Conservation (phyloP, 2,797 vertebrate species). For the Sebastolobus alascanus region DNA sequence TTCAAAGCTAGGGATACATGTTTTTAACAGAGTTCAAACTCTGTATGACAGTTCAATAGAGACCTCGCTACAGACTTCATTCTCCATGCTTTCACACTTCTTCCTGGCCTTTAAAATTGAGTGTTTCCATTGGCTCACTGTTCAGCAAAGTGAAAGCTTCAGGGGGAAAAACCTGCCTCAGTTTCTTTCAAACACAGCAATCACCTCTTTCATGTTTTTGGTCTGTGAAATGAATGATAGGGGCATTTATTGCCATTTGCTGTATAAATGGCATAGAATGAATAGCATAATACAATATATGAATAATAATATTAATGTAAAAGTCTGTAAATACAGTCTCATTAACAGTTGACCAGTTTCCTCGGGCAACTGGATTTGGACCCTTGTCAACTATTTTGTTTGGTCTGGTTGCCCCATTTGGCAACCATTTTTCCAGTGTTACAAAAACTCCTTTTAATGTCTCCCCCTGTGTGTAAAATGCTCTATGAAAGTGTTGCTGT, state of each 20-base stretch:
- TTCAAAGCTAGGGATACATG: neutral
- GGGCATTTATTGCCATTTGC: neutral
- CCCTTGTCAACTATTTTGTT: constrained; percentile 19
- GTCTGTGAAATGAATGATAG: neutral
- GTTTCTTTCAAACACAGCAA: neutral
- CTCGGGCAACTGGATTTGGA: constrained; percentile 5
- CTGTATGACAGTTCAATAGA: neutral
- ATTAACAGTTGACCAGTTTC: neutral
- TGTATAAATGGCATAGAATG: neutral
- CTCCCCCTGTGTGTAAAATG: neutral
- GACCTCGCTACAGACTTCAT: neutral
- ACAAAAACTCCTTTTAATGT: neutral
- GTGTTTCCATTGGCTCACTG: constrained; percentile 46
- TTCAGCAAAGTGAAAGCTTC: constrained; percentile 16
- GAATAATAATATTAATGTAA: neutral
- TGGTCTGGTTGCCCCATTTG: constrained; percentile 19
- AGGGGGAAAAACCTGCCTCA: neutral
- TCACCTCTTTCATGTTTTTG: neutral
- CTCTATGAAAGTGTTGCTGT: neutral
- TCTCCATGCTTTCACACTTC: constrained; percentile 46
- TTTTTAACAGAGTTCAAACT: neutral
- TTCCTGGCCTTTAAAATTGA: constrained; percentile 24
- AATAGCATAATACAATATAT: too few relatives aligned
- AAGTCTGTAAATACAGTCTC: neutral
- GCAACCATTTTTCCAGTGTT: constrained; percentile 1